A percentile compares a stretch with the other conserved stretches of the same genome.
Conservation (phyloP, 1,140 invertebrate species). For the Drosophila varians region DNA sequence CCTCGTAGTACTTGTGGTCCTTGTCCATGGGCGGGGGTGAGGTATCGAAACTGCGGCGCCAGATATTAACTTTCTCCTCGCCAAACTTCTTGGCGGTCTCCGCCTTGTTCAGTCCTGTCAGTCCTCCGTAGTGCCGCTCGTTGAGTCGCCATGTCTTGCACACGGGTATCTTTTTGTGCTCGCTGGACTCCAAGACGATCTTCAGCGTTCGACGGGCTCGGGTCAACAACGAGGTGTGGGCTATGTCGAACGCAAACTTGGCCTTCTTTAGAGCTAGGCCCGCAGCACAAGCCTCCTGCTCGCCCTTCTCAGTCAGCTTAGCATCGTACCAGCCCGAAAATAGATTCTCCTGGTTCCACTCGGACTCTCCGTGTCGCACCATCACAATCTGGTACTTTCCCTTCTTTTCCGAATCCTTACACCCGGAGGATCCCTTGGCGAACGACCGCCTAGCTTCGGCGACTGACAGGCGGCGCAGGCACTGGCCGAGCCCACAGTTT, state of each 20-base stretch:
- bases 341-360: conserved; percentile 96
- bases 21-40: conserved; percentile 95
- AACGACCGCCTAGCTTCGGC: not conserved
- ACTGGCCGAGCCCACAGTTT: conserved; percentile 4
- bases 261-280: conserved; percentile 94
- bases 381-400: conserved; percentile 95
- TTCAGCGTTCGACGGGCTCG: conserved; percentile 94
- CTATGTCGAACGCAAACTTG: conserved; percentile 92
- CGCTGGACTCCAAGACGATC: conserved; percentile 90
- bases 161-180: conserved; percentile 90
- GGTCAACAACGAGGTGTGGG: conserved; percentile 95
- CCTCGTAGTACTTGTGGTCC: conserved; percentile 91
- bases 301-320: conserved; percentile 92
- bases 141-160: conserved; percentile 95
- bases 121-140: conserved; percentile 96
- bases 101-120: conserved; percentile 97
- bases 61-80: conserved; percentile 95
- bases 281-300: conserved; percentile 89
- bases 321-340: conserved; percentile 97
- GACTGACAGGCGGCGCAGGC: not conserved
- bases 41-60: conserved; percentile 96
- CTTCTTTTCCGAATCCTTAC: not conserved
- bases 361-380: conserved; percentile 97
- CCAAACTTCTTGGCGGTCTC: conserved; percentile 98
- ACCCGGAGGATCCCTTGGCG: conserved; percentile 2